phyloP scores from a whole-genome alignment of 2,797 vertebrate genomes.

The Hipposideros larvatus region DNA sequence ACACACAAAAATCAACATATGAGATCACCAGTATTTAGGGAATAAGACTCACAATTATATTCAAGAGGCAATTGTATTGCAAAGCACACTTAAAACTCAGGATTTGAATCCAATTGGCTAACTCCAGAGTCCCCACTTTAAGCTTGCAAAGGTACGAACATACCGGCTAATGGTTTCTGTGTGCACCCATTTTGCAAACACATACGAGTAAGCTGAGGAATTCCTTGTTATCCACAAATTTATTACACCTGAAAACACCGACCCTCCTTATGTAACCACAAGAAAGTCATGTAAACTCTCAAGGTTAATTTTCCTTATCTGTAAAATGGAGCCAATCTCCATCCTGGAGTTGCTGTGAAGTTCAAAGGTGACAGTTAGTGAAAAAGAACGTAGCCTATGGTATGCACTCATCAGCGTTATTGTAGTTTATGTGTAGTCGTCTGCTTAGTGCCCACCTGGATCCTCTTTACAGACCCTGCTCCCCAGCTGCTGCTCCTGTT shows the following conservation, averaged over 20 bases:
- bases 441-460: neutral
- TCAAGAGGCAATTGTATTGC: neutral
- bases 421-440: too few species aligned
- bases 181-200: neutral
- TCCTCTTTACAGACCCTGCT: neutral
- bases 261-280: neutral
- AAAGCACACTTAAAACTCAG: neutral
- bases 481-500: neutral
- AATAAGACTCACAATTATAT: conserved; percentile 32
- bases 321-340: neutral
- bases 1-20: neutral
- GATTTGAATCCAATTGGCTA: neutral
- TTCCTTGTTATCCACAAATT: neutral
- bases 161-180: neutral
- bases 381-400: neutral
- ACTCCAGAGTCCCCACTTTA: neutral
- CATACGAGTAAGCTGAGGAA: neutral
- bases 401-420: neutral
- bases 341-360: neutral
- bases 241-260: neutral
- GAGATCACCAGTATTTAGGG: conserved; percentile 13
- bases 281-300: conserved; percentile 31
- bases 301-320: neutral
- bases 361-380: neutral
- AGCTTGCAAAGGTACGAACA: neutral